A percentile compares a stretch with the other conserved stretches of the same genome.
Evolutionary conservation across 2,797 vertebrate species (phyloP).

Genomic region (Microchirus variegatus): DNA sequence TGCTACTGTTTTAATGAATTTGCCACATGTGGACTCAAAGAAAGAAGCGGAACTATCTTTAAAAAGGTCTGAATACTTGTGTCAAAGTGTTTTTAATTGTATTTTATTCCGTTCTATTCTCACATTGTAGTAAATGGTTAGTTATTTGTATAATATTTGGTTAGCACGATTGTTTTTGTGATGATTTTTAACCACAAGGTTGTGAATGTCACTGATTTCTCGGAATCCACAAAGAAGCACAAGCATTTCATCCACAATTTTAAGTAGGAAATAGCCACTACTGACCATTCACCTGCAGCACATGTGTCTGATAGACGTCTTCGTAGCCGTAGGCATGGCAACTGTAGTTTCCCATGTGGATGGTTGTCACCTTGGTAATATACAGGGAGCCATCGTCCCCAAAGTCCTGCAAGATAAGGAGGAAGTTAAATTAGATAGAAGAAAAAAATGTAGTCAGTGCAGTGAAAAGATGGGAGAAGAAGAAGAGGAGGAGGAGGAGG

Average conservation of each 20-base stretch:
- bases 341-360: conserved; percentile 98
- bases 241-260: conserved; percentile 4
- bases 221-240: too few relatives aligned
- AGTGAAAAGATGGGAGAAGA: conserved; percentile 12
- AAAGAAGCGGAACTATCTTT: too few relatives aligned
- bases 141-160: too few relatives aligned
- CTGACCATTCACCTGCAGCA: conserved; percentile 99
- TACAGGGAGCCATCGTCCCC: conserved; percentile 96
- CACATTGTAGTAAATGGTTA: too few relatives aligned
- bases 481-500: conserved; percentile 20
- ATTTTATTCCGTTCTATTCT: too few relatives aligned
- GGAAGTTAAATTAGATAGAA: conserved; percentile 26
- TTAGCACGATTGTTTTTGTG: too few relatives aligned
- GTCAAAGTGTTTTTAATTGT: too few relatives aligned
- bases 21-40: too few relatives aligned
- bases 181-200: too few relatives aligned
- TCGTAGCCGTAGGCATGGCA: conserved; percentile 97
- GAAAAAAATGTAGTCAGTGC: background rate
- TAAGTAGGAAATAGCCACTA: conserved; percentile 80
- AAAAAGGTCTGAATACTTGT: too few relatives aligned
- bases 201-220: too few relatives aligned
- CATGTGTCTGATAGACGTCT: conserved; percentile 93
- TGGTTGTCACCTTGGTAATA: conserved; percentile 97
- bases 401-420: conserved; percentile 87
- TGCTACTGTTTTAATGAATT: too few relatives aligned